Evolutionary conservation across 2,113 vertebrate genomes (phyloP), one percentile per base, ranked within the genome.

Genomic region (Lota lota): DNA sequence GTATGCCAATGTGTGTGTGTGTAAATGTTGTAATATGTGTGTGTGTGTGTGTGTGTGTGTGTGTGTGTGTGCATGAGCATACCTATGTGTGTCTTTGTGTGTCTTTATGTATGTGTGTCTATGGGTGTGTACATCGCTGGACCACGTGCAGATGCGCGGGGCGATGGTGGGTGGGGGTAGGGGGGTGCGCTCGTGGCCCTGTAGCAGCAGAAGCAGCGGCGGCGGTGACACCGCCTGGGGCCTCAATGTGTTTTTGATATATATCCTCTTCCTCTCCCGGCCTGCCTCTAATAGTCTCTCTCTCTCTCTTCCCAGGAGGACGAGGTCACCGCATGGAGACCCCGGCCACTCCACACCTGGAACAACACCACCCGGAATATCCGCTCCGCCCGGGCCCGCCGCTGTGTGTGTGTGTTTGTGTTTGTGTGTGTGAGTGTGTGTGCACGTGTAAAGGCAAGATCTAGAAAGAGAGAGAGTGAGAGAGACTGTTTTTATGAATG

Each of bases 341-440:
- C 53, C 53, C 53, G 53, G 18, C 53, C 16, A 56, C 53, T 56
- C 53, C 53, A 56, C 53, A 56, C 53, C 53, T 56, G 53, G 53
- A 56, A 56, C 18, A 56, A 56, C 53, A 56, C 53, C 53, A 56
- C 53, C 53, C 53, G 18, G 53, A 56, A 56, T 56, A 56, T 56
- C 53, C 53, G 53, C 53, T 56, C 53, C 92, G 93, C 93, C 19
- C 61, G 33, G 53, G 16, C 5, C 53, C 92, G 93, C 93, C 19
- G 61, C 19, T 59, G 70, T 64, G 53, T 21, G 3, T 12, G 19
- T 19, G 0, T 22, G n/a, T 89, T 2, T 64, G 36, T 91, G 93
- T 93, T n/a, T 59, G 40, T 50, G 57, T 15, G 56, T 53, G 28
- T 53, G 57, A 50, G 57, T 59, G 65, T 33, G 65, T 62, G 60